A percentile compares a stretch with the other conserved stretches of the same genome.
These are phyloP conservation scores for Tokudaia muenninki DNA, from an alignment of 2,797 vertebrate genomes.

Conservation along the genomic window DNA sequence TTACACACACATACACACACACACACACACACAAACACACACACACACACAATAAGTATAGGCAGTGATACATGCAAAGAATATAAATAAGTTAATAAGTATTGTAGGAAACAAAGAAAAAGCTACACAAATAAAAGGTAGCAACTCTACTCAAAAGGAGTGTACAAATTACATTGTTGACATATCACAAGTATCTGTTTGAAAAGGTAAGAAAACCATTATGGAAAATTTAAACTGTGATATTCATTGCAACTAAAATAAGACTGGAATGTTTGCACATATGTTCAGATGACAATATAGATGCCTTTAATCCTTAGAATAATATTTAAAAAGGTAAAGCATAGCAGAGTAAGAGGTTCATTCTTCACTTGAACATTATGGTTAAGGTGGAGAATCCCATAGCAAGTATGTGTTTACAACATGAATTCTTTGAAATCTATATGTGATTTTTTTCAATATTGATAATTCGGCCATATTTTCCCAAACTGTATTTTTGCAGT, in stretches of 20 bases:
- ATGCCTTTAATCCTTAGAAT: not conserved
- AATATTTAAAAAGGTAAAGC: not conserved
- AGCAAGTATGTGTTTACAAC: not conserved
- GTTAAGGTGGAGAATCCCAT: not conserved
- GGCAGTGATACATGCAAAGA: not conserved
- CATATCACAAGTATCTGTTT: not conserved
- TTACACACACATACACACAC: not conserved
- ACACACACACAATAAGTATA: not conserved
- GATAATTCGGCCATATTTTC: conserved; percentile 1
- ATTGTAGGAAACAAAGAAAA: not conserved
- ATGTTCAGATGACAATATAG: not conserved
- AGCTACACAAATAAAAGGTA: not conserved
- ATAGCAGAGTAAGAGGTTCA: not conserved
- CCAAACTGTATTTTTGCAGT: not conserved
- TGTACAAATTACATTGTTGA: not conserved
- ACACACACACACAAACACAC: not conserved
- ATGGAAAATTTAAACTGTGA: conserved; percentile 3
- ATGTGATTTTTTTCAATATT: not conserved
- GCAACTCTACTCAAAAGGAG: not conserved
- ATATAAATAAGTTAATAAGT: not conserved
- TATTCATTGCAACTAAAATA: not conserved
- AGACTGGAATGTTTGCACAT: not conserved
- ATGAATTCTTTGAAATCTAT: conserved; percentile 6
- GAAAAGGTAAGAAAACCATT: not conserved
- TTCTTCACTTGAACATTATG: not conserved